Conservation (phyloP, 1,140 invertebrate genomes). For the Diploscapter pachys region DNA sequence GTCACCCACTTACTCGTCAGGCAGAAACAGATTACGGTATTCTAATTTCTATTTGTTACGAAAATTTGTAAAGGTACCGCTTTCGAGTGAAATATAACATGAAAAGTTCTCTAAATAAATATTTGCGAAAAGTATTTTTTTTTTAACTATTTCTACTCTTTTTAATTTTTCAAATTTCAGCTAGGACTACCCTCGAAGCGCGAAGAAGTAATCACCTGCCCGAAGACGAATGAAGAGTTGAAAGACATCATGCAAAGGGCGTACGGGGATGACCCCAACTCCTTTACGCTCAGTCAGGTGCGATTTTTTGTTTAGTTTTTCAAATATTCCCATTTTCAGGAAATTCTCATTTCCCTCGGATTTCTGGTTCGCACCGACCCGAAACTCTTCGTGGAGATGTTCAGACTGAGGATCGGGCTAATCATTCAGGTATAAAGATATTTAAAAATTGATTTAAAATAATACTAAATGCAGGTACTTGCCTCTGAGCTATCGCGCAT, state of each 20-base stretch:
- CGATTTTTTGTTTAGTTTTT: not conserved
- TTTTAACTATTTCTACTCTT: too few species aligned
- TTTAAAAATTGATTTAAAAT: too few species aligned
- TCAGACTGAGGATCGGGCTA: constrained; percentile 86
- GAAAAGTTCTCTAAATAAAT: too few species aligned
- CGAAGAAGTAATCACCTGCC: constrained; percentile 83
- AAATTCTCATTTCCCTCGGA: constrained; percentile 90
- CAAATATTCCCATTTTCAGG: constrained; percentile 63
- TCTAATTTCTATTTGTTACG: not conserved
- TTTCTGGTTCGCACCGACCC: constrained; percentile 99
- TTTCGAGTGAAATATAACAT: too few species aligned
- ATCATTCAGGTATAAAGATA: constrained; percentile 78
- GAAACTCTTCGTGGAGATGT: constrained; percentile 91
- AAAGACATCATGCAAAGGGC: constrained; percentile 84
- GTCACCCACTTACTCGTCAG: constrained; percentile 92
- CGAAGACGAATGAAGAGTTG: constrained; percentile 87
- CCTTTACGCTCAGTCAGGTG: constrained; percentile 88
- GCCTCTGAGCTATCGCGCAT: constrained; percentile 91
- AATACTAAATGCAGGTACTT: constrained; percentile 71
- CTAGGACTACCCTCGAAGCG: constrained; percentile 69
- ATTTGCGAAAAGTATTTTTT: too few species aligned
- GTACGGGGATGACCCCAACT: constrained; percentile 93
- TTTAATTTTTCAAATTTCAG: not conserved
- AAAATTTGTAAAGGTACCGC: not conserved
- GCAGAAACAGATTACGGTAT: constrained; percentile 84